Conservation (phyloP, 2,113 vertebrate genomes). For the Nestor notabilis region DNA sequence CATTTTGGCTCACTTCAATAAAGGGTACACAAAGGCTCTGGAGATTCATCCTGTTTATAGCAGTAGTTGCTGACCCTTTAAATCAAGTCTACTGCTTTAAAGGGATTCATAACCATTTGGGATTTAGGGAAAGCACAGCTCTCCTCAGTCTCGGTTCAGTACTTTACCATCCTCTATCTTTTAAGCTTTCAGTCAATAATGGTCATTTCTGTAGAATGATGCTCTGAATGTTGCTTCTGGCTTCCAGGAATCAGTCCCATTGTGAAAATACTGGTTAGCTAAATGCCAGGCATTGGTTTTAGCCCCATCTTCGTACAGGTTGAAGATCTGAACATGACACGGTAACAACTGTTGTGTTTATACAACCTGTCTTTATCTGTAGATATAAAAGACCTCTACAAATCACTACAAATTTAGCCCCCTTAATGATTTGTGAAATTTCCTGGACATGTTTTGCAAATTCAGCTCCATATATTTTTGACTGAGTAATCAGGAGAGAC, state of each 20-base stretch:
- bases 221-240: neutral
- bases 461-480: neutral
- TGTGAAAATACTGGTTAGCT: neutral
- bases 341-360: neutral
- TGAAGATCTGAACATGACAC: neutral
- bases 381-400: neutral
- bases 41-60: conserved; percentile 53
- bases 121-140: neutral
- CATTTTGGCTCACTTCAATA: conserved; percentile 23
- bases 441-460: neutral
- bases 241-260: neutral
- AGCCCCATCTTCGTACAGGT: neutral
- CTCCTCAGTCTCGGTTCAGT: neutral
- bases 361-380: neutral
- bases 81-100: conserved; percentile 12
- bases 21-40: neutral
- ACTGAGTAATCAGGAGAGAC: neutral
- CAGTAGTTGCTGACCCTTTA: conserved; percentile 52
- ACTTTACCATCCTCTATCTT: neutral
- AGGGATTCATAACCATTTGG: conserved; percentile 2
- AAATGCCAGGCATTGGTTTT: neutral
- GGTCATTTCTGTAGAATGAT: neutral
- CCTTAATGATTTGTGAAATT: neutral
- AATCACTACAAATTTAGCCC: neutral
- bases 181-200: conserved; percentile 4